phyloP scores from a whole-genome alignment of 2,797 vertebrate genomes.

The Myioborus melanocephalus region DNA sequence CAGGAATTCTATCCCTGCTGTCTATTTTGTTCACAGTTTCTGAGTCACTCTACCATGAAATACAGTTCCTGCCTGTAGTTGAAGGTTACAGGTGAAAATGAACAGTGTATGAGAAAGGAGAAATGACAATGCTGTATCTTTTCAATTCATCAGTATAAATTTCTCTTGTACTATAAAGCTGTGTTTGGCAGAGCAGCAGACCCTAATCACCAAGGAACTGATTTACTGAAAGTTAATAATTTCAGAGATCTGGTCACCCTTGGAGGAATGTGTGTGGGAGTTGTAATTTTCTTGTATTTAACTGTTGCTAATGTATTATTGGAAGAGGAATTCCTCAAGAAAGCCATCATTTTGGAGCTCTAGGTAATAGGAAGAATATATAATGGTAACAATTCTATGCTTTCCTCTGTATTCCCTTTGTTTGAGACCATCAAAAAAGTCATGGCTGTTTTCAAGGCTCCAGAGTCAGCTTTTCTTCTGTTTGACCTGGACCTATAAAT shows the following conservation, averaged over 20 bases:
- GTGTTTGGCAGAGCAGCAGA: neutral
- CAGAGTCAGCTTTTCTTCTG: slow-evolving; percentile 4
- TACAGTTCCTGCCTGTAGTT: neutral
- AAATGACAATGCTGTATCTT: neutral
- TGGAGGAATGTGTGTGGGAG: neutral
- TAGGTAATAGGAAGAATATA: neutral
- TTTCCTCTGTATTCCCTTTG: slow-evolving; percentile 1
- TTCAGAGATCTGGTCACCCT: neutral
- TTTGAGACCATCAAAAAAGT: slow-evolving; percentile 15
- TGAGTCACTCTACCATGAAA: neutral
- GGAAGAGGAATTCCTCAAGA: slow-evolving; percentile 39
- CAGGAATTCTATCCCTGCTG: neutral
- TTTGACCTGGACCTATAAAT: slow-evolving; percentile 4
- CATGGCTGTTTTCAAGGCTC: neutral
- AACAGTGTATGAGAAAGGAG: neutral
- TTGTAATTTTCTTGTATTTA: neutral
- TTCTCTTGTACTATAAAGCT: neutral
- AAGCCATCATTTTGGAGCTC: slow-evolving; percentile 71
- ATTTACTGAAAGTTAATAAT: neutral
- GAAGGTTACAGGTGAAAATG: neutral
- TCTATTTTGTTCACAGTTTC: neutral
- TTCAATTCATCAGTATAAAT: neutral
- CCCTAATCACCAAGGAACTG: neutral
- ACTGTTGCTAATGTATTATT: neutral
- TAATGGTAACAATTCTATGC: slow-evolving; percentile 34